These are phyloP conservation scores for Apis cerana DNA, from an alignment of 1,140 invertebrate species.

Conservation along the genomic window DNA sequence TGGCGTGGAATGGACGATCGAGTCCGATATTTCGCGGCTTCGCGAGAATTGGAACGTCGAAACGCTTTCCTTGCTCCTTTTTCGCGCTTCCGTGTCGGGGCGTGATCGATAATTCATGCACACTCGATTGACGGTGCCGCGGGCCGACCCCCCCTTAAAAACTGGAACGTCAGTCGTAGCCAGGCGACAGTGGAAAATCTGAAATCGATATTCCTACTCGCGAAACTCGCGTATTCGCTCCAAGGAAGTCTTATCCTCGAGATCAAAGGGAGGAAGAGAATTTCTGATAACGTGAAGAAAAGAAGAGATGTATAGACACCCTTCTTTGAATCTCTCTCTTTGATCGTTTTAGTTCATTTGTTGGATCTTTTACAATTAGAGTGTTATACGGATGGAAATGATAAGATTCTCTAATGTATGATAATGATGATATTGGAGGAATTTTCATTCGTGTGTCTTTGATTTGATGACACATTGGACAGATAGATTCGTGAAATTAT, in stretches of 20 bases:
- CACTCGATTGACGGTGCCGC: slow-evolving; percentile 45
- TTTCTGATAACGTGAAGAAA: slow-evolving; percentile 23
- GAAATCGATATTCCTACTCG: slow-evolving; percentile 58
- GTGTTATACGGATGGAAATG: neutral
- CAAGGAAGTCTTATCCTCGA: slow-evolving; percentile 12
- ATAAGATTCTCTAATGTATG: neutral
- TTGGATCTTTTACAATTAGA: neutral
- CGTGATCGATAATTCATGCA: slow-evolving; percentile 55
- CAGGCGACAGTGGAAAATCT: slow-evolving; percentile 56
- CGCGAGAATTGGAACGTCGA: slow-evolving; percentile 8
- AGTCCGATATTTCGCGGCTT: slow-evolving; percentile 6
- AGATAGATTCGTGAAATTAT: too few relatives aligned
- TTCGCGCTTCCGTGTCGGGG: slow-evolving; percentile 16
- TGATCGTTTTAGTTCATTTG: slow-evolving; percentile 6
- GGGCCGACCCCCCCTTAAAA: slow-evolving; percentile 34
- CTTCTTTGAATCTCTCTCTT: slow-evolving; percentile 8
- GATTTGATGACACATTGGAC: neutral
- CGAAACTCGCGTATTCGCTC: slow-evolving; percentile 27
- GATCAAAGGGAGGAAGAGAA: slow-evolving; percentile 44
- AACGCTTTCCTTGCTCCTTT: neutral
- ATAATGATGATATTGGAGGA: too few relatives aligned
- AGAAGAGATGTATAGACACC: neutral
- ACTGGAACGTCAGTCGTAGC: slow-evolving; percentile 48
- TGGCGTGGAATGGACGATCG: neutral
- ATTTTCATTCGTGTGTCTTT: neutral